Conservation (phyloP, 1,140 invertebrate genomes). For the Heliothis subflexa region DNA sequence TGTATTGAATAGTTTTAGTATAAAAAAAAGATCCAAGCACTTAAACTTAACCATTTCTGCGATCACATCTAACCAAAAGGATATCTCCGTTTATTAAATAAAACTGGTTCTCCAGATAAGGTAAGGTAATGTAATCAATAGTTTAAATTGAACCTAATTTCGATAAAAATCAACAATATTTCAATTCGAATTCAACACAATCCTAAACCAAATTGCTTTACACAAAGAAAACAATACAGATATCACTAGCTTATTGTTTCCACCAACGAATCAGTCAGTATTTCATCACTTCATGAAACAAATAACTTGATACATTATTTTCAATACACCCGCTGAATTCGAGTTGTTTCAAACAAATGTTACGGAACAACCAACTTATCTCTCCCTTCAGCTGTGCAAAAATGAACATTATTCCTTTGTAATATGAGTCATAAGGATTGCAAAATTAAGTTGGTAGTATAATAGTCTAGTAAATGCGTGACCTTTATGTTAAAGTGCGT, state of each 20-base stretch:
- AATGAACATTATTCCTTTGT: background rate
- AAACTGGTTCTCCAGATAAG: too few relatives aligned
- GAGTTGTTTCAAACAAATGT: constrained; percentile 39
- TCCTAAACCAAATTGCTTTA: background rate
- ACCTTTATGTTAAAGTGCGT: constrained; percentile 31
- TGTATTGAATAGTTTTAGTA: too few relatives aligned
- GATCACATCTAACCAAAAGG: too few relatives aligned
- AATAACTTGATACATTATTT: constrained; percentile 38
- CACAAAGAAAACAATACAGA: background rate
- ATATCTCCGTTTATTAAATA: too few relatives aligned
- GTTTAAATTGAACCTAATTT: too few relatives aligned
- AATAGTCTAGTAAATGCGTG: constrained; percentile 26
- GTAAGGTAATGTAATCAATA: too few relatives aligned
- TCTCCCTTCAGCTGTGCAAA: background rate
- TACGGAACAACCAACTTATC: constrained; percentile 15
- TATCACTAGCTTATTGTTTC: constrained; percentile 18
- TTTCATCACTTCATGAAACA: constrained; percentile 33
- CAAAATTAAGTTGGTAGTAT: background rate
- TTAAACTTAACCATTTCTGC: too few relatives aligned
- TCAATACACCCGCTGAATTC: constrained; percentile 24
- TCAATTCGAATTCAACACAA: background rate
- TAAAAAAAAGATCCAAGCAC: too few relatives aligned
- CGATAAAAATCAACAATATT: background rate
- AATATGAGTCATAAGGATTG: background rate
- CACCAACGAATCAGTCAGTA: constrained; percentile 7